Evolutionary conservation across 2,113 vertebrate species (phyloP).

Genomic region (Saccopteryx leptura): DNA sequence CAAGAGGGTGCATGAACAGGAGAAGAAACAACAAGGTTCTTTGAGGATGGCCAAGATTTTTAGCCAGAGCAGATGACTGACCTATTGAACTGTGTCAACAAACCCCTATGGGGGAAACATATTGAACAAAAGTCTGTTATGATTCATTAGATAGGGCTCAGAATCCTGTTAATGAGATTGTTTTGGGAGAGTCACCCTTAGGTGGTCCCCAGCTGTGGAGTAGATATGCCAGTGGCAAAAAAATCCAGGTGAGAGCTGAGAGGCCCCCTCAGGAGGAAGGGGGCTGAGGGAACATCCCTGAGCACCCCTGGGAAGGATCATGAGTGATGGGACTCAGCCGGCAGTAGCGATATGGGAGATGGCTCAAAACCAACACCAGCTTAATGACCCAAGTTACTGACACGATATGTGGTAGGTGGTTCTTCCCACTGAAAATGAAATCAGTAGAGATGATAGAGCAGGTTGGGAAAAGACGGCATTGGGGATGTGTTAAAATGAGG

Average conservation of each 20-base stretch:
- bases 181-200: accelerated
- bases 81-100: background rate
- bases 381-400: background rate
- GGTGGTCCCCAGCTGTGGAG: no score
- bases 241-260: background rate
- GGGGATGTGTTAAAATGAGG: background rate
- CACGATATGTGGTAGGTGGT: background rate
- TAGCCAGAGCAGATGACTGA: background rate
- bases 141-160: background rate
- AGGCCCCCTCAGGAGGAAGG: background rate
- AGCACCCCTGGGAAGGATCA: background rate
- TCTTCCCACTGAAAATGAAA: background rate
- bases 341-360: background rate
- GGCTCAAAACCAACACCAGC: background rate
- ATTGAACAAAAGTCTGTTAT: background rate
- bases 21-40: no score
- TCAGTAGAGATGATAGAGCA: background rate
- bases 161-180: background rate
- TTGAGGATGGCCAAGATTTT: background rate
- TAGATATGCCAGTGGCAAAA: accelerated
- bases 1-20: accelerated
- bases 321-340: accelerated
- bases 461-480: background rate
- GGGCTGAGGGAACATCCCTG: background rate
- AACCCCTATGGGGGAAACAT: background rate